These are phyloP conservation scores for Tillus elongatus DNA, from an alignment of 2,888 invertebrate genomes.

Conservation along the genomic window DNA sequence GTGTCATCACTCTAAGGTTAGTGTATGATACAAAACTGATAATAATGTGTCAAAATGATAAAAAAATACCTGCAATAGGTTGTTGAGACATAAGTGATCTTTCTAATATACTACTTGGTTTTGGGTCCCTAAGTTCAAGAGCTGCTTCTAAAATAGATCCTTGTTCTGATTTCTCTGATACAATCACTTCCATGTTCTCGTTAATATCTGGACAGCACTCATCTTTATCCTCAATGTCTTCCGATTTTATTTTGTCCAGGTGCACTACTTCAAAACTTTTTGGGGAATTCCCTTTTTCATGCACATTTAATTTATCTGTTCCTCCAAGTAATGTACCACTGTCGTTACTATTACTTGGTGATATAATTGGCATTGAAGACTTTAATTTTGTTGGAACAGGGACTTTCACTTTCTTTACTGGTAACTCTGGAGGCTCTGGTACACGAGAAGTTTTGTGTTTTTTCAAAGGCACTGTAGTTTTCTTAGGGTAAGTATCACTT, in stretches of 20 bases:
- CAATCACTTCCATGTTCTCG: constrained; percentile 29
- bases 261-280: constrained; percentile 25
- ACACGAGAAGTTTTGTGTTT: constrained; percentile 7
- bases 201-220: constrained; percentile 21
- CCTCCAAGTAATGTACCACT: too few relatives aligned
- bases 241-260: constrained; percentile 27
- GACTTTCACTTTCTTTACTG: constrained; percentile 25
- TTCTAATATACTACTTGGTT: constrained; percentile 37
- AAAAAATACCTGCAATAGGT: background rate
- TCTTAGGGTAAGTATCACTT: constrained; percentile 17
- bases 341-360: constrained; percentile 7
- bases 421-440: constrained; percentile 22
- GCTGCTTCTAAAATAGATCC: constrained; percentile 38
- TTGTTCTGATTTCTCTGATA: constrained; percentile 24
- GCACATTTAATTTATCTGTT: constrained; percentile 3
- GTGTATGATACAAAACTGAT: too few relatives aligned
- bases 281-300: constrained; percentile 4
- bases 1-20: too few relatives aligned
- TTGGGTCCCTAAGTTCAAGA: constrained; percentile 32
- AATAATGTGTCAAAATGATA: too few relatives aligned
- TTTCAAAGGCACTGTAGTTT: constrained; percentile 17
- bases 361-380: constrained; percentile 12
- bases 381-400: constrained; percentile 21
- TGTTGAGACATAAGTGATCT: constrained; percentile 35
- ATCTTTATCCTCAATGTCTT: constrained; percentile 21